Evolutionary conservation across 2,888 invertebrate genomes (phyloP).

Genomic region (Perithous albicinctus): DNA sequence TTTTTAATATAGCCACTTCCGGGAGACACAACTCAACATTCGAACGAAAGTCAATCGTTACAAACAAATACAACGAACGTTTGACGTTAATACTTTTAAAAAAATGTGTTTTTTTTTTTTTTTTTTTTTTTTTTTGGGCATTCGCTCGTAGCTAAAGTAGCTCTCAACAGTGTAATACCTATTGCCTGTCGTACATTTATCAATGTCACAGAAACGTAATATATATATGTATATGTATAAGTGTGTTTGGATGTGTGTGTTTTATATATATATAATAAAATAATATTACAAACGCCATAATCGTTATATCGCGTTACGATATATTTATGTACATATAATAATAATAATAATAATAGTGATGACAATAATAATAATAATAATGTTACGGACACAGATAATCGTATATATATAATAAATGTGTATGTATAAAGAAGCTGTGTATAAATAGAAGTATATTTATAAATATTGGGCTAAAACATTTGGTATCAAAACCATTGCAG

Average conservation of each 20-base stretch:
- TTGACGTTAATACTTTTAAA: slow-evolving; percentile 80
- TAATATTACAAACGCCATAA: slow-evolving; percentile 76
- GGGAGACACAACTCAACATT: slow-evolving; percentile 36
- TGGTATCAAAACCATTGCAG: slow-evolving; percentile 81
- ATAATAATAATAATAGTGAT: slow-evolving; percentile 58
- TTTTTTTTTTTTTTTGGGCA: slow-evolving; percentile 69
- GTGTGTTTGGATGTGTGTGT: background rate
- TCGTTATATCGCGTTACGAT: slow-evolving; percentile 70
- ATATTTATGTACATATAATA: slow-evolving; percentile 72
- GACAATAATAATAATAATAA: slow-evolving; percentile 56
- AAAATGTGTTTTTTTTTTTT: slow-evolving; percentile 48
- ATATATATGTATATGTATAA: slow-evolving; percentile 54
- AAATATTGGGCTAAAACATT: slow-evolving; percentile 79
- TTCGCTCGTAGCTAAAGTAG: slow-evolving; percentile 76
- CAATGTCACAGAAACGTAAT: slow-evolving; percentile 73
- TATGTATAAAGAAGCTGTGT: slow-evolving; percentile 77
- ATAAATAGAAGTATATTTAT: slow-evolving; percentile 78
- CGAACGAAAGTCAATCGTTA: slow-evolving; percentile 70
- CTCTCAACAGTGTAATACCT: slow-evolving; percentile 77
- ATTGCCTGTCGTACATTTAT: slow-evolving; percentile 74
- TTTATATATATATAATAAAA: slow-evolving; percentile 57
- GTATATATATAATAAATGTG: slow-evolving; percentile 69
- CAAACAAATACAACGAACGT: slow-evolving; percentile 78
- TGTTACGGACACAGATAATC: slow-evolving; percentile 68
- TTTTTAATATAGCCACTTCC: background rate